phyloP scores from a whole-genome alignment of 2,113 vertebrate genomes.

The Heteronetta atricapilla region DNA sequence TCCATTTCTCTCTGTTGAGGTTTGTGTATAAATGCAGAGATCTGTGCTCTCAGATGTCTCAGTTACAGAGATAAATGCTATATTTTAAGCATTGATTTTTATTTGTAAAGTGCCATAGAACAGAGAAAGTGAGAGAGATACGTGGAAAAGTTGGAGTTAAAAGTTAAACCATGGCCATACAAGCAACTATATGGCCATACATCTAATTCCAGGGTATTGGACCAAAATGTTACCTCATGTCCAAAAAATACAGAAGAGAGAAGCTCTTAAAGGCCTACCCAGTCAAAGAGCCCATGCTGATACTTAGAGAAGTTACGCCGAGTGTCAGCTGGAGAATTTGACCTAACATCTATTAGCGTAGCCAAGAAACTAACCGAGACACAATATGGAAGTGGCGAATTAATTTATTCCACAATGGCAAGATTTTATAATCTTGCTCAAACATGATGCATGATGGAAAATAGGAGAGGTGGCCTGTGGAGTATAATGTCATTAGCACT shows the following conservation, averaged over 20 bases:
- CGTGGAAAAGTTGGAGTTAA: neutral
- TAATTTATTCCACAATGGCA: neutral
- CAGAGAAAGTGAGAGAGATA: neutral
- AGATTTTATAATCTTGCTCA: neutral
- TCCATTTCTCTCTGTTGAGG: neutral
- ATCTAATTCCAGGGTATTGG: neutral
- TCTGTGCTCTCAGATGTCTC: neutral
- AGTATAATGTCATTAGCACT: neutral
- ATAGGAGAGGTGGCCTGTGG: neutral
- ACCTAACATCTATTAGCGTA: neutral
- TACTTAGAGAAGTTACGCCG: neutral
- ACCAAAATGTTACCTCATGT: neutral
- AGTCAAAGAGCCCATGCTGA: neutral
- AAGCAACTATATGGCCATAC: neutral
- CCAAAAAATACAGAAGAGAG: neutral
- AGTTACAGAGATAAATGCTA: neutral
- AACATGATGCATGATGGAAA: neutral
- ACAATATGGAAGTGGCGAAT: neutral
- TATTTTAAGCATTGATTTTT: neutral
- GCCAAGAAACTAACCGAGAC: neutral
- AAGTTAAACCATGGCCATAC: neutral
- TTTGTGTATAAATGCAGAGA: neutral
- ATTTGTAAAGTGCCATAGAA: neutral
- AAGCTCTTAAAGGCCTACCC: neutral
- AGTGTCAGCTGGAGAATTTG: neutral